These are phyloP conservation scores for Phaonia tiefii DNA, from an alignment of 2,888 invertebrate genomes.

Conservation along the genomic window DNA sequence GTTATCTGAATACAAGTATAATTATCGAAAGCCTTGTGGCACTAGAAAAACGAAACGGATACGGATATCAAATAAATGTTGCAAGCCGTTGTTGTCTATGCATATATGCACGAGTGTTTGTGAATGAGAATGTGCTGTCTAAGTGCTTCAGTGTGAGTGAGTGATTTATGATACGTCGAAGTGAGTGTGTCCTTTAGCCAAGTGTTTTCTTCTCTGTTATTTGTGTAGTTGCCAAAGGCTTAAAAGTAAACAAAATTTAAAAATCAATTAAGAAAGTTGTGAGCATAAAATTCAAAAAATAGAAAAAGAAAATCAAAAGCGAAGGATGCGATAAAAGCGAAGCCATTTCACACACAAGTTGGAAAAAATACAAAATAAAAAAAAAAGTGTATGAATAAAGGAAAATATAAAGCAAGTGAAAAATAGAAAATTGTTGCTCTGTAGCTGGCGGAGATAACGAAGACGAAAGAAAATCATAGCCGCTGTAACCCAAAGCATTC, in stretches of 20 bases:
- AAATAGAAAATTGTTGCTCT: constrained; percentile 46
- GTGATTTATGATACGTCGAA: neutral
- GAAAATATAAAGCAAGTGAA: constrained; percentile 20
- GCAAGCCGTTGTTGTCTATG: constrained; percentile 11
- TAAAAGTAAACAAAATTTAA: constrained; percentile 46
- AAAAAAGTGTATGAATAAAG: no score
- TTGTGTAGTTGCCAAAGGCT: constrained; percentile 9
- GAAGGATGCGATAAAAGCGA: neutral
- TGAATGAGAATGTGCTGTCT: neutral
- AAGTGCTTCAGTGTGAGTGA: neutral
- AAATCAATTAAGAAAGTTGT: constrained; percentile 53
- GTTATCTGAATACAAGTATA: constrained; percentile 17
- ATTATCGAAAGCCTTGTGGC: neutral
- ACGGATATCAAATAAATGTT: constrained; percentile 53
- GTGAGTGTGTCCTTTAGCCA: neutral
- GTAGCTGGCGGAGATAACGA: neutral
- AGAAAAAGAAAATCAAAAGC: neutral
- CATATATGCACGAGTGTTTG: no score
- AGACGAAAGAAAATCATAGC: constrained; percentile 23
- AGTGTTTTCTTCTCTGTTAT: no score
- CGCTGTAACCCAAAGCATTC: neutral
- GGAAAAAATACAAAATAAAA: no score
- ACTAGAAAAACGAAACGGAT: constrained; percentile 41
- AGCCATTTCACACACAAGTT: no score
- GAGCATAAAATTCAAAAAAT: constrained; percentile 25